Evolutionary conservation across 64 coral and sea anemone species (phyloP).

Genomic region (Trachythela sp.): DNA sequence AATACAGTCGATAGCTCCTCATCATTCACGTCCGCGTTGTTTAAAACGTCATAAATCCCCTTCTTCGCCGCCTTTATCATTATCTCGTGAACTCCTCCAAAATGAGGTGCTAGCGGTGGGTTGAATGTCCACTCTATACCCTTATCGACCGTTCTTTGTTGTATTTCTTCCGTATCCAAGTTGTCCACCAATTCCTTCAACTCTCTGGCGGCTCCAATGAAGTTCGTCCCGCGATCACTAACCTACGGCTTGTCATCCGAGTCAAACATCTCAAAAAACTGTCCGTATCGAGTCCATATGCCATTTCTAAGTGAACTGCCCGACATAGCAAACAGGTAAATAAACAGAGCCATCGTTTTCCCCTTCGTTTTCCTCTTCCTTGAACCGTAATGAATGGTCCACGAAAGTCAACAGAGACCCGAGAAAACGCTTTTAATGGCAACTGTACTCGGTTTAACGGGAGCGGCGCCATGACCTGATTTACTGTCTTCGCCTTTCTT

Average conservation of each 20-base stretch:
- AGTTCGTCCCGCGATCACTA: not conserved
- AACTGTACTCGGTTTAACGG: conserved; percentile 22
- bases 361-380: not conserved
- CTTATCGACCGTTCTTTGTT: not conserved
- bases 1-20: too few species aligned
- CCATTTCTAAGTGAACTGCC: not conserved
- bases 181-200: not conserved
- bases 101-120: not conserved
- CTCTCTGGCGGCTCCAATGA: not conserved
- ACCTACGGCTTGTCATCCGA: not conserved
- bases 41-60: too few species aligned
- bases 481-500: conserved; percentile 20
- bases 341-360: not conserved
- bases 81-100: not conserved
- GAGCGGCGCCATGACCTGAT: conserved; percentile 57
- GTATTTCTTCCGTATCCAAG: not conserved
- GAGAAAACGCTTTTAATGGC: conserved; percentile 31
- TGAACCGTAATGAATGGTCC: not conserved
- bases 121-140: not conserved
- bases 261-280: not conserved
- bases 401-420: not conserved
- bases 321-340: not conserved
- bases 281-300: not conserved
- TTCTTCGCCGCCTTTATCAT: conserved; percentile 10
- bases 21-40: too few species aligned